Evolutionary conservation across 2,113 vertebrate species (phyloP).

Genomic region (Henicopernis longicauda): DNA sequence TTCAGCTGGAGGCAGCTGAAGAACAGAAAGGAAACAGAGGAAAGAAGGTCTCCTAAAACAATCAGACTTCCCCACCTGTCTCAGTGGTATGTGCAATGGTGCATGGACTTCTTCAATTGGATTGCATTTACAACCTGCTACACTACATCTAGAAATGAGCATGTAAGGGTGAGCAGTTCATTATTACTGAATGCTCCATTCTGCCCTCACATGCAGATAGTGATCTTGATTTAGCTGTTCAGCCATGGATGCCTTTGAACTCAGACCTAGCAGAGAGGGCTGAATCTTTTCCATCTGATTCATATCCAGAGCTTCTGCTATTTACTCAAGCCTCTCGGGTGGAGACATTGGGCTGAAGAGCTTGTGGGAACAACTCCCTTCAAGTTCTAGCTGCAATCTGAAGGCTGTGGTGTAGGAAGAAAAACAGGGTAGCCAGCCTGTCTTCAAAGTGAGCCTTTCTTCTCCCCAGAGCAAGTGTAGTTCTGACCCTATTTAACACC

Average conservation of each 20-base stretch:
- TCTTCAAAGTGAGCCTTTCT: constrained; percentile 57
- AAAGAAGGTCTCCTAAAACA: not conserved
- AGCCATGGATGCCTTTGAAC: constrained; percentile 55
- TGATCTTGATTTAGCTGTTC: constrained; percentile 47
- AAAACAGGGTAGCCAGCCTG: constrained; percentile 53
- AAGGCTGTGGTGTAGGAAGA: constrained; percentile 57
- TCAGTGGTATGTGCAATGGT: not conserved
- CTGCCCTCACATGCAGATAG: constrained; percentile 34
- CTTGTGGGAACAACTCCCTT: constrained; percentile 67
- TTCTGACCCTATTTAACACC: constrained; percentile 53
- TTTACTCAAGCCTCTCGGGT: constrained; percentile 57
- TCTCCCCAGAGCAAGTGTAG: constrained; percentile 45
- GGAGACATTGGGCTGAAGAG: constrained; percentile 48
- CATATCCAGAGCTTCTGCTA: constrained; percentile 54
- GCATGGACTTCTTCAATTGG: not conserved
- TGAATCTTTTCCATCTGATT: constrained; percentile 65
- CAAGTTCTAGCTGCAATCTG: constrained; percentile 57
- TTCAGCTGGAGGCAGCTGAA: not conserved
- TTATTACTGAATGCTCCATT: not conserved
- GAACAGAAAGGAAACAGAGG: not conserved
- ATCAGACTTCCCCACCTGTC: not conserved
- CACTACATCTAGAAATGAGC: not conserved
- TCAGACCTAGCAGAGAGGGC: constrained; percentile 38
- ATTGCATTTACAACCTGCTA: not conserved
- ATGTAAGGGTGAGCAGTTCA: constrained; percentile 25